Conservation (phyloP, 2,888 invertebrate species). For the Tolmerus cingulatus region DNA sequence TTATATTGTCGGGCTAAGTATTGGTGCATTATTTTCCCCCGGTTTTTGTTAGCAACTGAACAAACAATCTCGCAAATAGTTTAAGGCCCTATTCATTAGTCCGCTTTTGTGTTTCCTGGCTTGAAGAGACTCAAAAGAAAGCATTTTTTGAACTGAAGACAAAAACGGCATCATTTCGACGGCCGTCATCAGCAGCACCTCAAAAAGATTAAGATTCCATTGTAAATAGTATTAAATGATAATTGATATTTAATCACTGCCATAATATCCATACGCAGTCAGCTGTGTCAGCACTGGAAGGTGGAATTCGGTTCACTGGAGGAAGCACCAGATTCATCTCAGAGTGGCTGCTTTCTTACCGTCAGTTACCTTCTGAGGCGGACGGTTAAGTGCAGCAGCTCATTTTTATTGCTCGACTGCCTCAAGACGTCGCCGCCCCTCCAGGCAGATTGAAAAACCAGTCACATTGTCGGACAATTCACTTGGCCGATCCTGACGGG, state of each 20-base stretch:
- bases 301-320: not conserved
- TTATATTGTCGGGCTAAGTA: not conserved
- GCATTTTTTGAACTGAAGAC: not conserved
- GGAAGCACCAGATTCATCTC: not conserved
- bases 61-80: not conserved
- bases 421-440: not conserved
- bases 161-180: not conserved
- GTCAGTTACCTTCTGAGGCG: conserved; percentile 10
- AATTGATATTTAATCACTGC: conserved; percentile 39
- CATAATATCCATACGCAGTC: not conserved
- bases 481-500: not conserved
- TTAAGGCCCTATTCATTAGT: not conserved
- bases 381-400: conserved; percentile 5
- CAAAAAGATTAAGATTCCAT: conserved; percentile 36
- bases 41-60: not conserved
- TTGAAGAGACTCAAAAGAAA: not conserved
- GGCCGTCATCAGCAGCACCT: not conserved
- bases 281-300: not conserved
- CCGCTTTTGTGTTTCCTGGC: not conserved
- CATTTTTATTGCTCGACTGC: conserved; percentile 14
- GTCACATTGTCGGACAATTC: conserved; percentile 14
- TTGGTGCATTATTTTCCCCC: not conserved
- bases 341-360: not conserved
- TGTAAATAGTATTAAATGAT: conserved; percentile 38
- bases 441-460: not conserved